These are phyloP conservation scores for Cheilosia grossa DNA, from an alignment of 2,888 invertebrate species.

Conservation along the genomic window DNA sequence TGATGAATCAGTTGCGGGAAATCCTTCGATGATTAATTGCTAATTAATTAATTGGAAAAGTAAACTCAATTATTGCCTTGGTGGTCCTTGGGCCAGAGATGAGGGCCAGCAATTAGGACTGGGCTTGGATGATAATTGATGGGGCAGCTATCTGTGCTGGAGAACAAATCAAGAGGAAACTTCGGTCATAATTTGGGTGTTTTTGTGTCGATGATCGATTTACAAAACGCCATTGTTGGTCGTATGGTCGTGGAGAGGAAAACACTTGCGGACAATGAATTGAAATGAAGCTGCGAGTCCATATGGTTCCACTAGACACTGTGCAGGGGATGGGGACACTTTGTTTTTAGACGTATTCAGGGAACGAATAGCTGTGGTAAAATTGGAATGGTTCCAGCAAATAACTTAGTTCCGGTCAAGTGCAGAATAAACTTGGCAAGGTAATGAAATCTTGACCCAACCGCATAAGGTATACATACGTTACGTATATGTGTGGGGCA, in stretches of 20 bases:
- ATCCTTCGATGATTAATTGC: constrained; percentile 73
- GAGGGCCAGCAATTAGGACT: constrained; percentile 66
- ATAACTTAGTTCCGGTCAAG: constrained; percentile 68
- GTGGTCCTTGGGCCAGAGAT: constrained; percentile 27
- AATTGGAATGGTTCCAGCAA: constrained; percentile 51
- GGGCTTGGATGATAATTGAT: constrained; percentile 62
- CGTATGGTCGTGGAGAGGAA: neutral
- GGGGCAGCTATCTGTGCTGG: constrained; percentile 17
- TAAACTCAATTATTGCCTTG: constrained; percentile 49
- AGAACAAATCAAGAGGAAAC: constrained; percentile 37
- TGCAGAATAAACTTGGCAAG: constrained; percentile 63
- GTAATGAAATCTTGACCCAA: constrained; percentile 50
- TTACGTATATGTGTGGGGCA: neutral
- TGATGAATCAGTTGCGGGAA: constrained; percentile 57
- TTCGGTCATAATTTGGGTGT: neutral
- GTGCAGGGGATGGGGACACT: neutral
- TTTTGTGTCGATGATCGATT: constrained; percentile 28
- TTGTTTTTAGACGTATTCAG: constrained; percentile 3
- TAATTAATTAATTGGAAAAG: constrained; percentile 75
- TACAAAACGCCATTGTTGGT: neutral
- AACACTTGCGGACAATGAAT: neutral
- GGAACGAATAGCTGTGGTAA: neutral
- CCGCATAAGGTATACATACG: constrained; percentile 54
- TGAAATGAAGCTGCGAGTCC: neutral
- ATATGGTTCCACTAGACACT: neutral